phyloP scores from a whole-genome alignment of 1,140 invertebrate genomes.

The Cyphomyrmex costatus region DNA sequence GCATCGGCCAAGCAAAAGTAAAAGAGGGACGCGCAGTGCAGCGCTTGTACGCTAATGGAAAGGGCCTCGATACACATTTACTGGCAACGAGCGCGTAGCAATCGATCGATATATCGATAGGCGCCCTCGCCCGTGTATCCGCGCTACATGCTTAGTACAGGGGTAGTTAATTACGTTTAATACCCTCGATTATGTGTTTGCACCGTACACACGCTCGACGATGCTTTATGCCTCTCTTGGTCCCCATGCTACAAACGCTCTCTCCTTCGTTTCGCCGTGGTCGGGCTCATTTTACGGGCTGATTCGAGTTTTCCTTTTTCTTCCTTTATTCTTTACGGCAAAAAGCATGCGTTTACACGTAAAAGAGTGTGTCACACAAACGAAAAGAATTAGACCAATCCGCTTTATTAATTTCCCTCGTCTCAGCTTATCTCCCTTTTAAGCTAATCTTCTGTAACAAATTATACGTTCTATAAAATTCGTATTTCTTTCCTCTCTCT shows the following conservation, averaged over 20 bases:
- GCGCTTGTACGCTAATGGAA: conserved; percentile 80
- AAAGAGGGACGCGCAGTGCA: conserved; percentile 64
- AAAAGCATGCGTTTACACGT: conserved; percentile 35
- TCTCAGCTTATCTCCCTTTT: conserved; percentile 20
- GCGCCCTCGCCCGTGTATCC: conserved; percentile 71
- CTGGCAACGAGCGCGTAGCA: conserved; percentile 65
- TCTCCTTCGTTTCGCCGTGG: conserved; percentile 40
- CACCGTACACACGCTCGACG: conserved; percentile 79
- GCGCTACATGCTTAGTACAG: conserved; percentile 75
- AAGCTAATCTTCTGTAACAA: conserved; percentile 26
- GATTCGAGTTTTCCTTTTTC: conserved; percentile 27
- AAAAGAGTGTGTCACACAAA: not conserved
- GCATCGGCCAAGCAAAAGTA: conserved; percentile 64
- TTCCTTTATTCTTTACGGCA: conserved; percentile 13
- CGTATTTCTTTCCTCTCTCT: not conserved
- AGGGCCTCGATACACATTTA: conserved; percentile 77
- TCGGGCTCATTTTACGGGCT: conserved; percentile 57
- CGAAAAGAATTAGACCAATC: conserved; percentile 30
- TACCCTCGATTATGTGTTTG: conserved; percentile 85
- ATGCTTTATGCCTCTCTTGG: conserved; percentile 73
- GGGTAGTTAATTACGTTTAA: conserved; percentile 85
- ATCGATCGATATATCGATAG: conserved; percentile 84
- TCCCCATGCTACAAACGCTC: conserved; percentile 39
- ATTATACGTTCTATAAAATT: conserved; percentile 7
- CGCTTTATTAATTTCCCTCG: conserved; percentile 44